Evolutionary conservation across 2,888 invertebrate species (phyloP).

Genomic region (Proisotoma minuta): DNA sequence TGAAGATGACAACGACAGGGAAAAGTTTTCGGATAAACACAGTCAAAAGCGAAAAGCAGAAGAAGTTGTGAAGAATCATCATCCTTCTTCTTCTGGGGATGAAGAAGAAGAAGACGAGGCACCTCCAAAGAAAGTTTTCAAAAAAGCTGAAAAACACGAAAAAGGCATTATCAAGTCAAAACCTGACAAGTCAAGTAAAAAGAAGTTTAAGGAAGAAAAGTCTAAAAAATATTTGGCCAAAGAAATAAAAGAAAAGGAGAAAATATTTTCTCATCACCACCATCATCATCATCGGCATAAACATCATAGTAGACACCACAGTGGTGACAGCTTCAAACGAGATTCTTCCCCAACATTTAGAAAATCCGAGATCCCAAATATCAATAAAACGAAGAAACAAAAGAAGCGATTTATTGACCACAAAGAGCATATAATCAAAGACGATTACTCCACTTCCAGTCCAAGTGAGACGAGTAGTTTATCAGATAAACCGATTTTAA

Average conservation of each 20-base stretch:
- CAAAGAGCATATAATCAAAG: background rate
- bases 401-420: too few relatives aligned
- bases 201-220: slow-evolving; percentile 14
- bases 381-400: background rate
- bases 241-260: slow-evolving; percentile 16
- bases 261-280: slow-evolving; percentile 25
- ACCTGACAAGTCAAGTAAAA: background rate
- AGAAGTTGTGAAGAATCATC: background rate
- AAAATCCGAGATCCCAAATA: background rate
- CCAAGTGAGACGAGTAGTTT: background rate
- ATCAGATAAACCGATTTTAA: background rate
- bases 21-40: background rate
- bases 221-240: slow-evolving; percentile 10
- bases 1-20: slow-evolving; percentile 12
- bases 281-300: slow-evolving; percentile 24
- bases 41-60: slow-evolving; percentile 21
- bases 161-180: background rate
- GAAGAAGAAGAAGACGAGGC: slow-evolving; percentile 3
- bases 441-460: background rate
- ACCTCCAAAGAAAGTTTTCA: slow-evolving; percentile 12
- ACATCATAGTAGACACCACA: slow-evolving; percentile 12
- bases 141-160: slow-evolving; percentile 9
- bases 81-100: background rate
- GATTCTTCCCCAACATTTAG: background rate
- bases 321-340: background rate